Conservation (phyloP, 2,888 invertebrate species). For the Aphodius granarius region DNA sequence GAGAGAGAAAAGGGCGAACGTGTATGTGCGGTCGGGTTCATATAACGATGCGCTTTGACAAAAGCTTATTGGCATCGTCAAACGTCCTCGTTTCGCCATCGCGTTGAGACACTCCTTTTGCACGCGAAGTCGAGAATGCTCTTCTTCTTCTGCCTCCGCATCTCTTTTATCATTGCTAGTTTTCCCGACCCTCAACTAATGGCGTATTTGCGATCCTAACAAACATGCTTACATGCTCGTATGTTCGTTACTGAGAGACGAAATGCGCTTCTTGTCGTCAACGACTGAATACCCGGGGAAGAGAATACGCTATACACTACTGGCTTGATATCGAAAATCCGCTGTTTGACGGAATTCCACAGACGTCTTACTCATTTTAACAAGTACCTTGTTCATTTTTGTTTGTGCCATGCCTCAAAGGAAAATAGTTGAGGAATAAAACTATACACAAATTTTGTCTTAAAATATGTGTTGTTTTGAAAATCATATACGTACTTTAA, state of each 20-base stretch:
- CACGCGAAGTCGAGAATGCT: constrained; percentile 14
- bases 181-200: constrained; percentile 46
- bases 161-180: constrained; percentile 45
- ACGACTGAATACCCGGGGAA: neutral
- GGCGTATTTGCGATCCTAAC: constrained; percentile 48
- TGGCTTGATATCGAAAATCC: neutral
- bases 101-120: neutral
- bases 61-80: constrained; percentile 52
- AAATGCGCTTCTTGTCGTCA: constrained; percentile 33
- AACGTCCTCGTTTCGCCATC: constrained; percentile 39
- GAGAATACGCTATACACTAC: neutral
- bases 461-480: too few species aligned
- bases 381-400: neutral
- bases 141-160: neutral
- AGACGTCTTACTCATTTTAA: neutral
- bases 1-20: neutral
- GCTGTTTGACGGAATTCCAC: neutral
- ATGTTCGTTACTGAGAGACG: constrained; percentile 47
- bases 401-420: too few species aligned
- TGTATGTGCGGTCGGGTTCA: constrained; percentile 30
- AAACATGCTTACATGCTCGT: constrained; percentile 47
- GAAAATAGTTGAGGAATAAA: too few species aligned
- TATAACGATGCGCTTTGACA: constrained; percentile 49
- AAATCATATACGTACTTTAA: too few species aligned
- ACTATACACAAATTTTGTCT: too few species aligned